Evolutionary conservation across 2,888 invertebrate species (phyloP).

Genomic region (Meteorus colon): DNA sequence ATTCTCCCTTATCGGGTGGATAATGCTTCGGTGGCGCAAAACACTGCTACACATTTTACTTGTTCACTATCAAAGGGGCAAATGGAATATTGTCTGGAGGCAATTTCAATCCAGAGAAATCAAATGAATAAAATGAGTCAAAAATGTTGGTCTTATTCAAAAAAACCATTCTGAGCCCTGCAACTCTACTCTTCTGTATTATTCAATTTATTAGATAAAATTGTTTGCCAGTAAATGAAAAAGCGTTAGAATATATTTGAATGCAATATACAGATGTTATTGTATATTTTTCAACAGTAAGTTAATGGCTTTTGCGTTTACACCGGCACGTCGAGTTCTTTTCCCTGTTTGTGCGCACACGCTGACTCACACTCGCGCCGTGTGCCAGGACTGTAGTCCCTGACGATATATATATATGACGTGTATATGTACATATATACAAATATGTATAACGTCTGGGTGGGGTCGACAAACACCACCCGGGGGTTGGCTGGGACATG

Average conservation of each 20-base stretch:
- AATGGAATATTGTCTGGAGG: neutral
- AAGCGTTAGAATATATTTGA: too few species aligned
- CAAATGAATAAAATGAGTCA: too few species aligned
- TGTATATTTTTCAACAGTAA: neutral
- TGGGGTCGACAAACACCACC: constrained; percentile 40
- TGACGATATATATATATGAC: constrained; percentile 2
- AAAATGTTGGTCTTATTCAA: too few species aligned
- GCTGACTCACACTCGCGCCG: constrained; percentile 38
- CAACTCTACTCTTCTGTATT: too few species aligned
- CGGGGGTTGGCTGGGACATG: constrained; percentile 30
- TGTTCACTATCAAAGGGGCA: neutral
- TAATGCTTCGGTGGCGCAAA: too few species aligned
- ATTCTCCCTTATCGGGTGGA: neutral
- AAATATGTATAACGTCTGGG: constrained; percentile 29
- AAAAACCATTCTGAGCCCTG: too few species aligned
- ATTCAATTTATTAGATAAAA: too few species aligned
- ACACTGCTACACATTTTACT: neutral
- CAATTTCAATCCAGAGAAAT: too few species aligned
- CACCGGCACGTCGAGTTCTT: constrained; percentile 1
- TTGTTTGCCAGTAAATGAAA: too few species aligned
- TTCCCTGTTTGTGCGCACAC: constrained; percentile 22
- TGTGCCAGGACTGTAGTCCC: constrained; percentile 29
- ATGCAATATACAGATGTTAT: too few species aligned
- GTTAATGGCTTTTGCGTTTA: neutral
- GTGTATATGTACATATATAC: neutral